Conservation (phyloP, 2,113 vertebrate species). For the Mustela nigripes region DNA sequence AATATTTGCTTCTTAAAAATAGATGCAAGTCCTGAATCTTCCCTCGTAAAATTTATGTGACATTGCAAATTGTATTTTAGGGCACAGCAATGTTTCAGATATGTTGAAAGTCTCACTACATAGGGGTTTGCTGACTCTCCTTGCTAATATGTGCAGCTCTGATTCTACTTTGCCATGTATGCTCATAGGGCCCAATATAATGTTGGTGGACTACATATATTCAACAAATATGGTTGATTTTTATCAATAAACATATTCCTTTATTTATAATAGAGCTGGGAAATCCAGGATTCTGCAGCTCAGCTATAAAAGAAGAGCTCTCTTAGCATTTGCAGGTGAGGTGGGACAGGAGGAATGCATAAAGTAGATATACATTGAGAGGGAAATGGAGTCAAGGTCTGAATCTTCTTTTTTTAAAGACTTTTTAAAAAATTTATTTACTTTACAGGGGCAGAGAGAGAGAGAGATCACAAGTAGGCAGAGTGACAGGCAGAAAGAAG, state of each 20-base stretch:
- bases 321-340: neutral
- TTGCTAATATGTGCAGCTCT: neutral
- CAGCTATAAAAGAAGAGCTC: neutral
- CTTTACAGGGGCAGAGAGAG: too few species aligned
- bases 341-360: neutral
- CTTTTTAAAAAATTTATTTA: too few species aligned
- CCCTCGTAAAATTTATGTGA: neutral
- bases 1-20: neutral
- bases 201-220: neutral
- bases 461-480: too few species aligned
- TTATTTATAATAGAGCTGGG: neutral
- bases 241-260: neutral
- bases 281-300: neutral
- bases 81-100: neutral
- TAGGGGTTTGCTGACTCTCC: neutral
- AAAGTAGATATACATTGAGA: neutral
- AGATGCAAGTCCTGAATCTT: neutral
- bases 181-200: accelerated
- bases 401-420: neutral
- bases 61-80: neutral
- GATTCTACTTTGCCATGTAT: neutral
- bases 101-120: neutral
- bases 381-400: neutral
- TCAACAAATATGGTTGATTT: neutral
- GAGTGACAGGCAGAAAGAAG: too few species aligned